Evolutionary conservation across 1,140 invertebrate species (phyloP), one percentile per base, ranked within the genome.

Genomic region (Tetramorium simillimum): DNA sequence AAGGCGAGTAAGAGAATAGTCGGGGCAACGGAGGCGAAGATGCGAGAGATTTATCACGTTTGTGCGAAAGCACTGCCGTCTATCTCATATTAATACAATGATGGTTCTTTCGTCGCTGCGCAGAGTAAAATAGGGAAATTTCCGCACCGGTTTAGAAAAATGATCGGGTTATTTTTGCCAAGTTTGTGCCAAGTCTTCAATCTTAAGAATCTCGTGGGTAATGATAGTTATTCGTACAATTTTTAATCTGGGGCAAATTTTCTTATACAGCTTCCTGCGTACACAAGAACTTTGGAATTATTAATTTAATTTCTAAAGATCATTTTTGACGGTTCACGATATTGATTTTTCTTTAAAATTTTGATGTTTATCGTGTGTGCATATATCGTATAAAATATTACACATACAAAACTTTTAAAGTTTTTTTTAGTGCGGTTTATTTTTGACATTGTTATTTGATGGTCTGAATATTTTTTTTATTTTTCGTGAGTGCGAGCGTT

Each of bases 51-150:
- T 84, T 84, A 84, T 84, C 51, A 60, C 69, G 56, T 75, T 84
- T 58, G 69, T 75, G 53, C 69, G 53, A 84, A 60, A 58, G 69
- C 69, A 43, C 56, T n/a, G 28, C 69, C 40, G 69, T 73, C 80
- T 75, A 84, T 75, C 72, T 84, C 69, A 75, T 75, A 84, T 84
- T 84, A 84, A 84, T 84, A 73, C 80, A 75, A 72, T 75, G 53
- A 84, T 75, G 37, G 40, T 49, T 84, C 53, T 84, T 62, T 73
- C 80, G 24, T 14, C 12, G 69, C 28, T 28, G 53, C 18, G 21
- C 24, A 18, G 78, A 24, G 12, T 73, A 18, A 84, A 84, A 62
- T 46, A 62, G 67, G 14, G 21, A 53, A 60, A 18, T 33, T 75
- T 73, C n/a, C 16, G 10, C 24, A 37, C 21, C 18, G 65, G 14